Conservation (phyloP, 2,113 vertebrate species). For the Chamaea fasciata region DNA sequence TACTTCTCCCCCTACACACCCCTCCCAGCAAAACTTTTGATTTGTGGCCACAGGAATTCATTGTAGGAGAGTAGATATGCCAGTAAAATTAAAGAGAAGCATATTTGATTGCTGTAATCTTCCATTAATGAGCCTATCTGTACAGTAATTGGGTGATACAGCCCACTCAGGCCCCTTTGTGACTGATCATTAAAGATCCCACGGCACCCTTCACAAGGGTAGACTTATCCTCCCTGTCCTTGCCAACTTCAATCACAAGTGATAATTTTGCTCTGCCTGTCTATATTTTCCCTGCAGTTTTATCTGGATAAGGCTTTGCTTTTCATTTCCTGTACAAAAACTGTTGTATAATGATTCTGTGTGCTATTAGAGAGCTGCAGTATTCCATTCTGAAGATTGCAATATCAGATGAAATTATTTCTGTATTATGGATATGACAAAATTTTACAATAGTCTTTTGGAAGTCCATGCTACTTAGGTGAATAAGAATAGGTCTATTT, state of each 20-base stretch:
- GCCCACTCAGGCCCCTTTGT: background rate
- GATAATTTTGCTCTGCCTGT: slow-evolving; percentile 31
- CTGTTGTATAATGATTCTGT: background rate
- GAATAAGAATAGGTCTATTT: background rate
- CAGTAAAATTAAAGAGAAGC: background rate
- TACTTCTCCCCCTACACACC: background rate
- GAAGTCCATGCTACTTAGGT: background rate
- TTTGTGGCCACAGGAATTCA: background rate
- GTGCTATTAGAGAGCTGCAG: background rate
- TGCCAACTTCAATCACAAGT: slow-evolving; percentile 10
- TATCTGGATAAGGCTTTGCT: slow-evolving; percentile 16
- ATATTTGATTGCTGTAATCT: background rate
- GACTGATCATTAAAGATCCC: background rate
- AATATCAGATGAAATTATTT: background rate
- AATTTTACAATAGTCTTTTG: background rate
- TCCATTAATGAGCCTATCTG: background rate
- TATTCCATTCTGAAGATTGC: background rate
- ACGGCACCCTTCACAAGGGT: background rate
- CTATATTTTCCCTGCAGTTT: slow-evolving; percentile 3
- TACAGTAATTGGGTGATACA: background rate
- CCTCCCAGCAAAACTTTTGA: background rate
- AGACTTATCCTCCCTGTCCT: background rate
- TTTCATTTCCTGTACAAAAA: slow-evolving; percentile 18
- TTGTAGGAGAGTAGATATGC: background rate
- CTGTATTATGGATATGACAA: background rate